These are phyloP conservation scores for Drosophila triauraria DNA, from an alignment of 1,140 invertebrate species.

Conservation along the genomic window DNA sequence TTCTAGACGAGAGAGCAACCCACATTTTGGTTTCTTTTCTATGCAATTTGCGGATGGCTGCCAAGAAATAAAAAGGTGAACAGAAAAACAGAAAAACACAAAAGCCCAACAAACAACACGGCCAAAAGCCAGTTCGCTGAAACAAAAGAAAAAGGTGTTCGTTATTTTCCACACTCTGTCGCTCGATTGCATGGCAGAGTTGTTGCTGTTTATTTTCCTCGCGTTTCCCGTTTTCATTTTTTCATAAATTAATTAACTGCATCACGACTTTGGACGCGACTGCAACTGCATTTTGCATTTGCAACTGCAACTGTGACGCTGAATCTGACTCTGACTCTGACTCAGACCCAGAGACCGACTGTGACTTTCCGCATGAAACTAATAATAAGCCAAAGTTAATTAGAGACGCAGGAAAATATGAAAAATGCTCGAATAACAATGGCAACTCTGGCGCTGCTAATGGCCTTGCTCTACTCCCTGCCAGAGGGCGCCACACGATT, in stretches of 20 bases:
- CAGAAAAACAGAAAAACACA: constrained; percentile 25
- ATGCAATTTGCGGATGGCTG: constrained; percentile 71
- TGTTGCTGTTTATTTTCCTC: constrained; percentile 32
- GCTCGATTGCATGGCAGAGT: constrained; percentile 50
- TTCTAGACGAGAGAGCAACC: constrained; percentile 79
- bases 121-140: neutral
- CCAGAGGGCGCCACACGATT: constrained; percentile 5
- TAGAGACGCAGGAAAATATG: constrained; percentile 53
- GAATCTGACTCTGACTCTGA: constrained; percentile 30
- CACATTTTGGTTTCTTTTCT: constrained; percentile 70
- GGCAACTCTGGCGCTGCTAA: constrained; percentile 15
- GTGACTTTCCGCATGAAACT: constrained; percentile 62
- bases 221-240: constrained; percentile 64
- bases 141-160: constrained; percentile 57
- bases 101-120: constrained; percentile 3
- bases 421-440: constrained; percentile 41
- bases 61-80: constrained; percentile 60
- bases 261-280: constrained; percentile 68
- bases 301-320: constrained; percentile 6
- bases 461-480: constrained; percentile 50
- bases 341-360: constrained; percentile 23
- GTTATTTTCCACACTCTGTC: constrained; percentile 43
- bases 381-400: constrained; percentile 67
- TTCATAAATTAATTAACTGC: constrained; percentile 80
- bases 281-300: constrained; percentile 30